Conservation (phyloP, 2,888 invertebrate species). For the Coelogynopora nodosa region DNA sequence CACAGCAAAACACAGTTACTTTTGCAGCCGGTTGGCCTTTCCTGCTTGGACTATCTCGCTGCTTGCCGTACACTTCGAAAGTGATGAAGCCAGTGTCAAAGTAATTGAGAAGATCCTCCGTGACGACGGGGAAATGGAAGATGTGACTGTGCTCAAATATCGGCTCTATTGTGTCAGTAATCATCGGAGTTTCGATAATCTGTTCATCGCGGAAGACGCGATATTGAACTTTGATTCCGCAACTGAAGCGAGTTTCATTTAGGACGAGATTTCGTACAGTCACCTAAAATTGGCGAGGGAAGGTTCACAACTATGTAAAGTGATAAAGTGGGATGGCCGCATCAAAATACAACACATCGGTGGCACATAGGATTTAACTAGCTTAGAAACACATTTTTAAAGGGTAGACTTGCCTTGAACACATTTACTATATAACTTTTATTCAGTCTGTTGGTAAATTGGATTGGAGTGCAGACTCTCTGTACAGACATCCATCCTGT, state of each 20-base stretch:
- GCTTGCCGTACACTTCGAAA: constrained; percentile 58
- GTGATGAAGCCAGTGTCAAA: constrained; percentile 60
- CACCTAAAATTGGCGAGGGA: constrained; percentile 54
- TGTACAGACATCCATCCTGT: too few relatives aligned
- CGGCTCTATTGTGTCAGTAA: constrained; percentile 55
- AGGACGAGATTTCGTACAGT: constrained; percentile 54
- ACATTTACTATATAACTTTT: too few relatives aligned
- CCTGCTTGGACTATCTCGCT: constrained; percentile 53
- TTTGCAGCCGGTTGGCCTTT: too few relatives aligned
- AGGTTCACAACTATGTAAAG: not conserved
- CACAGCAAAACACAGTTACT: too few relatives aligned
- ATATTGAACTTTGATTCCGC: constrained; percentile 58
- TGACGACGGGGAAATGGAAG: constrained; percentile 54
- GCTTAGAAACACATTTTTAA: too few relatives aligned
- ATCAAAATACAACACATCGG: too few relatives aligned
- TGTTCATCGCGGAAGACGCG: constrained; percentile 53
- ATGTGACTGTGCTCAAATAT: constrained; percentile 56
- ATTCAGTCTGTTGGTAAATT: too few relatives aligned
- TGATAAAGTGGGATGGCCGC: too few relatives aligned
- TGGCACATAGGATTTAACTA: too few relatives aligned
- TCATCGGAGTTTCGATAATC: constrained; percentile 53
- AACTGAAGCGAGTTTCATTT: constrained; percentile 56
- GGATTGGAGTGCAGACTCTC: too few relatives aligned
- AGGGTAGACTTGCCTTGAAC: too few relatives aligned
- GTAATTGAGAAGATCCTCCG: constrained; percentile 58